Conservation (phyloP, 2,113 vertebrate species). For the Antigone vipio region DNA sequence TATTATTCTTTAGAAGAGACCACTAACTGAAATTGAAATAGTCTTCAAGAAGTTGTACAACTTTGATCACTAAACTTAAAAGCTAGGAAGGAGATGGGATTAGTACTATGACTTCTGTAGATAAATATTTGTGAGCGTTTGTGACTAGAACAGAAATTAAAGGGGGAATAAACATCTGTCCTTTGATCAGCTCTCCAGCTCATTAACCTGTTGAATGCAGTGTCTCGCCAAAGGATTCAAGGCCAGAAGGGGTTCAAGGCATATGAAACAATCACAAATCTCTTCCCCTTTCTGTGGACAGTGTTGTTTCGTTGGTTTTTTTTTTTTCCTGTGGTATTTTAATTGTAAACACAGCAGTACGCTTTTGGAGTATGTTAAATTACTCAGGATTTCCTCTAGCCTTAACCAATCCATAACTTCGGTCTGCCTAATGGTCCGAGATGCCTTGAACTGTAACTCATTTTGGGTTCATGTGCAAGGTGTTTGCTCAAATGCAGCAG, state of each 20-base stretch:
- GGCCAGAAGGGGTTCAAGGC: neutral
- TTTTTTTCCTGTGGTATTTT: neutral
- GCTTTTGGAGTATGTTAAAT: neutral
- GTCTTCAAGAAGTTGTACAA: neutral
- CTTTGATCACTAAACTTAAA: slow-evolving; percentile 1
- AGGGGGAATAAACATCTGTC: neutral
- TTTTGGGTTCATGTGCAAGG: fast-evolving
- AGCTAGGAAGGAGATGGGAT: neutral
- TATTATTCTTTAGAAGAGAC: neutral
- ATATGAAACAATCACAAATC: neutral
- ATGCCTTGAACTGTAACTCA: neutral
- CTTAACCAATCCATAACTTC: neutral
- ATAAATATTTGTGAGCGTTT: neutral
- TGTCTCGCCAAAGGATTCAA: neutral
- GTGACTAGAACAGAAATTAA: neutral
- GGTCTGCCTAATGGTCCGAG: neutral
- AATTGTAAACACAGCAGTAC: neutral
- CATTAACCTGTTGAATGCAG: neutral
- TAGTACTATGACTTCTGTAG: neutral
- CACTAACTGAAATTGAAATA: neutral
- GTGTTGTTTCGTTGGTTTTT: neutral
- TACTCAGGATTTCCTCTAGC: neutral
- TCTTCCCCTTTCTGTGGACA: neutral
- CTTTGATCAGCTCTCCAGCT: neutral
- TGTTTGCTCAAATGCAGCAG: fast-evolving